Evolutionary conservation across 2,113 vertebrate species (phyloP).

Genomic region (Onychorhynchus coronatus): DNA sequence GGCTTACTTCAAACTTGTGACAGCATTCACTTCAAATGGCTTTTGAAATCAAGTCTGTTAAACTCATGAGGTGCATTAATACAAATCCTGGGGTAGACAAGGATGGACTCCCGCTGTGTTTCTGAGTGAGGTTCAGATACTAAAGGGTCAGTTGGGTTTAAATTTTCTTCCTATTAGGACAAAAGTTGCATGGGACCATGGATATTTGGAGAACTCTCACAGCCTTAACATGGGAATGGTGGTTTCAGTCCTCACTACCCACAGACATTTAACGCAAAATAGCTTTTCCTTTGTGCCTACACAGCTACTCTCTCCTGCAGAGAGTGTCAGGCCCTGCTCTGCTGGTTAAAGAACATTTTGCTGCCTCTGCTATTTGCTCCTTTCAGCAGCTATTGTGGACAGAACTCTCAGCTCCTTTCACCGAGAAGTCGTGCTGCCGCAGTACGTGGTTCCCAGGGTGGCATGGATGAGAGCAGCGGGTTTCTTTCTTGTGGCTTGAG

Average conservation of each 20-base stretch:
- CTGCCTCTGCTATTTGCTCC: slow-evolving; percentile 31
- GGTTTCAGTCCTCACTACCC: not conserved
- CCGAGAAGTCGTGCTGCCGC: not conserved
- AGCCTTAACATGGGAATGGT: not conserved
- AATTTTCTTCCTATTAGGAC: not conserved
- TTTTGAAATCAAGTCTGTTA: not conserved
- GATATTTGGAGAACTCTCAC: not conserved
- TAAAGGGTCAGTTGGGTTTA: not conserved
- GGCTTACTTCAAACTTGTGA: not conserved
- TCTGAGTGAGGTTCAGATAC: not conserved
- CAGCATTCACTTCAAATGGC: not conserved
- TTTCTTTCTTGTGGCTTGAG: not conserved
- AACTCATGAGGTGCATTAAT: not conserved
- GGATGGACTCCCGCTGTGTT: not conserved
- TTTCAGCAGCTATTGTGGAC: slow-evolving; percentile 28
- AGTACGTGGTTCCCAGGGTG: not conserved
- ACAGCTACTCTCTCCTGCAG: not conserved
- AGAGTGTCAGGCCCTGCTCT: slow-evolving; percentile 35
- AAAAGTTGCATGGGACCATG: not conserved
- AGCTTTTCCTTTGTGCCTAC: slow-evolving; percentile 2
- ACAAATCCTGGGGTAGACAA: not conserved
- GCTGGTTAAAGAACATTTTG: slow-evolving; percentile 40
- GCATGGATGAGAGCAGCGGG: not conserved
- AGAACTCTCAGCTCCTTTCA: slow-evolving; percentile 23
- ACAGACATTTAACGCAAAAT: not conserved